Conservation (phyloP, 2,113 vertebrate species). For the Antigone vipio region DNA sequence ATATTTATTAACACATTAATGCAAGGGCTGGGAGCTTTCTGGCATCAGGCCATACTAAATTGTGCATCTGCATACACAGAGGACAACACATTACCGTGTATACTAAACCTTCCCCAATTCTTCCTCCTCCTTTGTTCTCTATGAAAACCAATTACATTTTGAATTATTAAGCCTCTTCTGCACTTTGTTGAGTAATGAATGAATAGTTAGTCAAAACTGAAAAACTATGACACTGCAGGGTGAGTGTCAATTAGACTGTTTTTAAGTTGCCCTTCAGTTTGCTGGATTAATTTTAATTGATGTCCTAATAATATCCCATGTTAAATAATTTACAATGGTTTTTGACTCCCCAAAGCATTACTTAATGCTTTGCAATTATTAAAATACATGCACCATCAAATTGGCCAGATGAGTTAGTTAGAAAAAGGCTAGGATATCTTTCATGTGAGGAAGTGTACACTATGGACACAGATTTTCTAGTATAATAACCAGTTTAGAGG, state of each 20-base stretch:
- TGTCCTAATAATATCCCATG: slow-evolving; percentile 5
- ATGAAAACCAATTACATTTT: slow-evolving; percentile 44
- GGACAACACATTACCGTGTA: slow-evolving; percentile 16
- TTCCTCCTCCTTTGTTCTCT: not conserved
- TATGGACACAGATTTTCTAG: not conserved
- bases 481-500: not conserved
- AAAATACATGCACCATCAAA: not conserved
- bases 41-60: not conserved
- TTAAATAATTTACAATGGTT: slow-evolving; percentile 46
- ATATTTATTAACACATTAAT: slow-evolving; percentile 61
- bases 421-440: not conserved
- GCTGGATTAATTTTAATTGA: slow-evolving; percentile 53
- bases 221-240: not conserved
- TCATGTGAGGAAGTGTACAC: not conserved
- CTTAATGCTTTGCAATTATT: slow-evolving; percentile 30
- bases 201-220: slow-evolving; percentile 23
- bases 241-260: not conserved
- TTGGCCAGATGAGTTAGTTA: not conserved
- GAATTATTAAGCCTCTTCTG: slow-evolving; percentile 9
- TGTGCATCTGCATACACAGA: slow-evolving; percentile 22
- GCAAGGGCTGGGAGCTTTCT: not conserved
- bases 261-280: slow-evolving; percentile 39
- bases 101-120: not conserved
- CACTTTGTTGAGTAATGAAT: slow-evolving; percentile 43
- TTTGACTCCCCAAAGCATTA: slow-evolving; percentile 41